Evolutionary conservation across 2,797 vertebrate genomes (phyloP), one percentile per base, ranked within the genome.

Genomic region (Acrossocheilus fasciatus): DNA sequence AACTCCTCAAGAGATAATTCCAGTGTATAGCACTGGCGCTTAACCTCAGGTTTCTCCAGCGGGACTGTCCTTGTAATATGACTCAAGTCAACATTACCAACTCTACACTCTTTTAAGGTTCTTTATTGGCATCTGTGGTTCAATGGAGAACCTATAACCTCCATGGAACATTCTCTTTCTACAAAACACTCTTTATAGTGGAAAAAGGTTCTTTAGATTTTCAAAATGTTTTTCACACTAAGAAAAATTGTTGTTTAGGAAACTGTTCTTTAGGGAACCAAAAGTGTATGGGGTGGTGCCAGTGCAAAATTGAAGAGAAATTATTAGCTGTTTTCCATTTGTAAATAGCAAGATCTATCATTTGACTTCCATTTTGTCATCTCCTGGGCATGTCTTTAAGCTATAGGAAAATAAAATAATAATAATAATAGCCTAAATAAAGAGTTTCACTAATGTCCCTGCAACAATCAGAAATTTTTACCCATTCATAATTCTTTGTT

Each of bases 41-140:
- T 70, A 69, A 52, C 43, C 64, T 81, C 62, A 70, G 45, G 45
- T 69, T 69, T 69, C 45, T 66, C 64, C 17, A 39, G 45, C 4
- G 11, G 30, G 45, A 69, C 45, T 66, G 18, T 68, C 43, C 11
- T 18, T 81, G 39, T 62, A 79, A 79, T 26, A 62, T 79, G 23
- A 78, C 36, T 26, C 36, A n/a, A 15, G 20, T 78, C 52, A 62
- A 30, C 39, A 30, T 79, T 43, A 26, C 39, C 14, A 79, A 18
- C n/a, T 45, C 41, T 10, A 36, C 64, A 68, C 30, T 18, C 30
- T 68, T 64, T 64, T 45, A 73, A 45, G 70, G 23, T 73, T 30
- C 62, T 64, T 68, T 68, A 18, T 68, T 68, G 64, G 15, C 15
- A 68, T 68, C 64, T 36, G 7, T 36, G 30, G 64, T 68, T 36